Evolutionary conservation across 2,888 invertebrate species (phyloP).

Genomic region (Dynastes tityus): DNA sequence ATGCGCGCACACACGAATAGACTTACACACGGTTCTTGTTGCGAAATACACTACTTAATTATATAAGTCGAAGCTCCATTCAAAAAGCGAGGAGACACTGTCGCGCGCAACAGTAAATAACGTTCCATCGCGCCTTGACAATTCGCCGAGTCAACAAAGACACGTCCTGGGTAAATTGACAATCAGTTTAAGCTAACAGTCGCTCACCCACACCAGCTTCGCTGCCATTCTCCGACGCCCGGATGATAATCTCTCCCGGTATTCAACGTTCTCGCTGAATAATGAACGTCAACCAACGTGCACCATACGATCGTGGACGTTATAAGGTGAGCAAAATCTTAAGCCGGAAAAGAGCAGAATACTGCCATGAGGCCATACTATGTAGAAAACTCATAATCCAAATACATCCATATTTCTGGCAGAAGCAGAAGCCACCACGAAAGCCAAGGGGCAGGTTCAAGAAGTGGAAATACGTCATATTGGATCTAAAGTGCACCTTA

Average conservation of each 20-base stretch:
- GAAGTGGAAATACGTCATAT: too few relatives aligned
- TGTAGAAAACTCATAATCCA: not conserved
- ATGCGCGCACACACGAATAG: not conserved
- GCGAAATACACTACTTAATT: conserved; percentile 32
- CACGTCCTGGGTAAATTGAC: conserved; percentile 56
- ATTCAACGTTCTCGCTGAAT: conserved; percentile 38
- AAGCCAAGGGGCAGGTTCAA: not conserved
- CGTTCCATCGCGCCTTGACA: conserved; percentile 53
- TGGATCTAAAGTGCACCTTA: too few relatives aligned
- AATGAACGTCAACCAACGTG: conserved; percentile 36
- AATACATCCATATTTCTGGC: not conserved
- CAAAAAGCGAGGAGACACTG: conserved; percentile 26
- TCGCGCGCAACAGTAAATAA: conserved; percentile 47
- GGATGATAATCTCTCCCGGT: conserved; percentile 32
- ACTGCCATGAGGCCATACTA: not conserved
- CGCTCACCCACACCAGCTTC: conserved; percentile 47
- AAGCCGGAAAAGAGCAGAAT: not conserved
- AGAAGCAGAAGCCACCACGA: not conserved
- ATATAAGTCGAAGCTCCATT: conserved; percentile 13
- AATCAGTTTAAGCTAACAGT: conserved; percentile 55
- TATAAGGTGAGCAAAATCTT: not conserved
- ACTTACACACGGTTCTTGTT: not conserved
- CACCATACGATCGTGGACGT: not conserved
- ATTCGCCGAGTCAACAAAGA: conserved; percentile 55
- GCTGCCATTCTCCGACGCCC: conserved; percentile 23